phyloP scores from a whole-genome alignment of 2,888 invertebrate species.

The Drosophila longiperda region DNA sequence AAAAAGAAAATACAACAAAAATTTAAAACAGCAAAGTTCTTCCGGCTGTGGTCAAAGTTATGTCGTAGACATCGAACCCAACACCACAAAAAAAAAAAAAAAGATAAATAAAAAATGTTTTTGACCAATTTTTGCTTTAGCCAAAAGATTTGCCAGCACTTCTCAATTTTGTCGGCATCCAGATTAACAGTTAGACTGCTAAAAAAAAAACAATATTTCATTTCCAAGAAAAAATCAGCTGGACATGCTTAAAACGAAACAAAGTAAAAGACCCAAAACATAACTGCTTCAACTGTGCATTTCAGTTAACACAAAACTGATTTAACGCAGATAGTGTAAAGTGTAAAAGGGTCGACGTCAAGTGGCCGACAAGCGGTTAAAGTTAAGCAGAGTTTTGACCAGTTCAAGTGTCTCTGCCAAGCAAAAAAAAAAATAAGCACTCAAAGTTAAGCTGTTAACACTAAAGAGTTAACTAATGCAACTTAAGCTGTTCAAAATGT shows the following conservation, averaged over 20 bases:
- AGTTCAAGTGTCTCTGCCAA: background rate
- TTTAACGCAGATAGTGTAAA: background rate
- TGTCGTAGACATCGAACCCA: constrained; percentile 20
- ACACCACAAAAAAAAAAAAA: constrained; percentile 2
- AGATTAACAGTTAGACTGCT: background rate
- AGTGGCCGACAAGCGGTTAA: background rate
- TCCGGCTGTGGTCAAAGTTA: constrained; percentile 29
- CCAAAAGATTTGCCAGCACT: constrained; percentile 3
- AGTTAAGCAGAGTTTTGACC: background rate
- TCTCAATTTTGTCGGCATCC: background rate
- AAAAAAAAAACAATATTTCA: constrained; percentile 1
- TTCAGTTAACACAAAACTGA: background rate
- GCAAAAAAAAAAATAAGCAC: background rate
- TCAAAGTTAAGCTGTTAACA: constrained; percentile 3
- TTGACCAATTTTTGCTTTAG: background rate
- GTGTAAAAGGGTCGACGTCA: background rate
- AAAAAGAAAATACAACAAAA: constrained; percentile 1
- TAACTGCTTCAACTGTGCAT: background rate
- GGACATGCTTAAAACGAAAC: background rate
- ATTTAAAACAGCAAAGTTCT: constrained; percentile 33
- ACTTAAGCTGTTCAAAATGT: background rate
- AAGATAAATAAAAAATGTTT: background rate
- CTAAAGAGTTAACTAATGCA: background rate
- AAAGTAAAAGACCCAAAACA: background rate
- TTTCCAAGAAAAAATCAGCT: background rate